phyloP scores from a whole-genome alignment of 2,797 vertebrate species.

The Morelia viridis region DNA sequence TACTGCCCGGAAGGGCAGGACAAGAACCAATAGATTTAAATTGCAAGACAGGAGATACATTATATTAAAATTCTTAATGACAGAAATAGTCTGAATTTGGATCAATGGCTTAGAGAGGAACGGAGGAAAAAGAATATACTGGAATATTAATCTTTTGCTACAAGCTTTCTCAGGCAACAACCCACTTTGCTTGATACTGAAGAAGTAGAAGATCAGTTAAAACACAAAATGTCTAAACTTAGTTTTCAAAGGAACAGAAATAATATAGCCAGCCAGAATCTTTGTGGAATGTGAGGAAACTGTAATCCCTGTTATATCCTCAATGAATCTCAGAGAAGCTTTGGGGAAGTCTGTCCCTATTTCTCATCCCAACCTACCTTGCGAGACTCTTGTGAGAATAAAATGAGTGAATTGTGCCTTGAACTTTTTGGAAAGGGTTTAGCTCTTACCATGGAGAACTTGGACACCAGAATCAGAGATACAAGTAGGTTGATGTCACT shows the following conservation, averaged over 20 bases:
- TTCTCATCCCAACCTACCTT: background rate
- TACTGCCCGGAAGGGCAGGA: background rate
- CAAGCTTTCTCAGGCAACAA: background rate
- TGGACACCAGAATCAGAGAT: background rate
- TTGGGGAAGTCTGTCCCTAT: background rate
- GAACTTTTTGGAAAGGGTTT: background rate
- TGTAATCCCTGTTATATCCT: background rate
- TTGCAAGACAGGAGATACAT: background rate
- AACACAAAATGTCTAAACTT: background rate
- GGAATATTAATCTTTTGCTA: background rate
- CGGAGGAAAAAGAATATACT: background rate
- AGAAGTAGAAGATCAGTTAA: background rate
- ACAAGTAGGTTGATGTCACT: background rate
- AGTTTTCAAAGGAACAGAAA: conserved; percentile 1
- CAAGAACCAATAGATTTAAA: background rate
- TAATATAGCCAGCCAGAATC: background rate
- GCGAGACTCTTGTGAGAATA: background rate
- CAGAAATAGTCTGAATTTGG: too few relatives aligned
- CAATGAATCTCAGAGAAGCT: background rate
- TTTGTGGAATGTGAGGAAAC: background rate
- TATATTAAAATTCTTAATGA: too few relatives aligned
- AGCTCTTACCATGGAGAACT: conserved; percentile 13
- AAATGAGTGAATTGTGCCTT: background rate
- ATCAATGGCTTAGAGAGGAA: too few relatives aligned
- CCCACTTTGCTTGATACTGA: background rate